Percentiles rank a stretch among this genome's conserved stretches.
phyloP scores from a whole-genome alignment of 2,113 vertebrate species.

The Bucco capensis region DNA sequence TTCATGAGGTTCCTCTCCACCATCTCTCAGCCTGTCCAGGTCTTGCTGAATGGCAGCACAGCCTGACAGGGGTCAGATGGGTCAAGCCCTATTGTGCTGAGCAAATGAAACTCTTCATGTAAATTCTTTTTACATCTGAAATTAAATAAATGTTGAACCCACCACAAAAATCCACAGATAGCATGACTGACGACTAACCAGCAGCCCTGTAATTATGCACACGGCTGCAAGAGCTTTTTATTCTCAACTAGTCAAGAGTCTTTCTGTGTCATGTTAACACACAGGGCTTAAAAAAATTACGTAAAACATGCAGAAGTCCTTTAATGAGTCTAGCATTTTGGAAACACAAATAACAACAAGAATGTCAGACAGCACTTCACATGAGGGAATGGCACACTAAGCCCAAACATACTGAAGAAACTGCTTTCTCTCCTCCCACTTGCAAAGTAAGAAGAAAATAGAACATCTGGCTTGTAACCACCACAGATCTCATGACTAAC shows the following conservation, averaged over 20 bases:
- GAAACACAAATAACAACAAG: not conserved
- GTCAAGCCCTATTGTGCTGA: not conserved
- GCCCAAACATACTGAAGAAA: not conserved
- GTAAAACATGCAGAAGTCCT: not conserved
- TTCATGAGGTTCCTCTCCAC: no score
- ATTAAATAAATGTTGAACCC: not conserved
- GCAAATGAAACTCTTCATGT: not conserved
- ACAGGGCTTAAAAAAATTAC: not conserved
- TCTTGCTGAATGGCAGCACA: no score
- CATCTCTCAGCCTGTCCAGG: no score
- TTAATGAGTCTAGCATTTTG: not conserved
- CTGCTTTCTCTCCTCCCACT: not conserved
- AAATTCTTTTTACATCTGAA: not conserved
- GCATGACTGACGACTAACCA: constrained; percentile 31
- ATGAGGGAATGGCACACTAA: not conserved
- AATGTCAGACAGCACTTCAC: not conserved
- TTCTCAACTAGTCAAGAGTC: not conserved
- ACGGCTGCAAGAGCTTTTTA: constrained; percentile 2
- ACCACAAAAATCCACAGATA: not conserved
- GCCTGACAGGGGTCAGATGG: not conserved
- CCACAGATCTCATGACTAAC: constrained; percentile 36
- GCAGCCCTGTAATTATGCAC: constrained; percentile 23
- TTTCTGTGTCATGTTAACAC: not conserved
- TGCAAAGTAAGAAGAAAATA: not conserved
- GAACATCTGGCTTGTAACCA: constrained; percentile 28